A percentile compares a stretch with the other conserved stretches of the same genome.
Conservation (phyloP, 2,888 invertebrate species). For the Lithophane socia region DNA sequence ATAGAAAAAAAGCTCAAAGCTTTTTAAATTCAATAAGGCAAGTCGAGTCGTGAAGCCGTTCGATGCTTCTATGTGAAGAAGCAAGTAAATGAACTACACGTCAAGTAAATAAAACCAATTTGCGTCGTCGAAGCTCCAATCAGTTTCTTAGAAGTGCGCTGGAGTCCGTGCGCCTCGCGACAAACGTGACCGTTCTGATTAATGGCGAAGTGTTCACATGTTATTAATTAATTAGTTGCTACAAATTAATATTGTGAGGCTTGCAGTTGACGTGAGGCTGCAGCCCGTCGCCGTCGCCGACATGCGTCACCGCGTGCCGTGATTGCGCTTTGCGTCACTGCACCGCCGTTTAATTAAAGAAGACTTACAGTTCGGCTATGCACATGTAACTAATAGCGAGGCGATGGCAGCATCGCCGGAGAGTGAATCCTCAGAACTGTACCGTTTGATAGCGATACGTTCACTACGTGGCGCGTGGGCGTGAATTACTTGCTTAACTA, state of each 20-base stretch:
- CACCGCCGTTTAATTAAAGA: constrained; percentile 85
- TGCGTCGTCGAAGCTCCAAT: constrained; percentile 61
- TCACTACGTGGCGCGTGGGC: constrained; percentile 23
- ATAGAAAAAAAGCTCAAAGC: constrained; percentile 37
- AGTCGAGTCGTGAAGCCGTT: constrained; percentile 56
- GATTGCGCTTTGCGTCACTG: constrained; percentile 74
- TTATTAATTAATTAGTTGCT: constrained; percentile 86
- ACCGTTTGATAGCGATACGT: constrained; percentile 50
- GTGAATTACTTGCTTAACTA: constrained; percentile 24
- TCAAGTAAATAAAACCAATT: constrained; percentile 70
- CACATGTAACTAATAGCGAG: constrained; percentile 66
- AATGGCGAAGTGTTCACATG: constrained; percentile 81
- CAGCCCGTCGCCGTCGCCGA: constrained; percentile 70
- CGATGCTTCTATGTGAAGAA: constrained; percentile 53
- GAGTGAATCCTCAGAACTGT: constrained; percentile 72
- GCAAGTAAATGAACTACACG: constrained; percentile 65
- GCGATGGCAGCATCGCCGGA: constrained; percentile 57
- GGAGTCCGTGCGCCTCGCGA: constrained; percentile 50
- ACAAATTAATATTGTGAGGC: constrained; percentile 86
- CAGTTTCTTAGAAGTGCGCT: constrained; percentile 59
- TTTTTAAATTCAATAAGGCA: constrained; percentile 59
- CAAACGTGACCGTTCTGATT: constrained; percentile 80
- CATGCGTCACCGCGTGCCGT: constrained; percentile 71
- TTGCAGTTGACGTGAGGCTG: constrained; percentile 84
- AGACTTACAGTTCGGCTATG: constrained; percentile 76